Evolutionary conservation across 2,888 invertebrate species (phyloP), one percentile per base, ranked within the genome.

Genomic region (Cancer borealis): DNA sequence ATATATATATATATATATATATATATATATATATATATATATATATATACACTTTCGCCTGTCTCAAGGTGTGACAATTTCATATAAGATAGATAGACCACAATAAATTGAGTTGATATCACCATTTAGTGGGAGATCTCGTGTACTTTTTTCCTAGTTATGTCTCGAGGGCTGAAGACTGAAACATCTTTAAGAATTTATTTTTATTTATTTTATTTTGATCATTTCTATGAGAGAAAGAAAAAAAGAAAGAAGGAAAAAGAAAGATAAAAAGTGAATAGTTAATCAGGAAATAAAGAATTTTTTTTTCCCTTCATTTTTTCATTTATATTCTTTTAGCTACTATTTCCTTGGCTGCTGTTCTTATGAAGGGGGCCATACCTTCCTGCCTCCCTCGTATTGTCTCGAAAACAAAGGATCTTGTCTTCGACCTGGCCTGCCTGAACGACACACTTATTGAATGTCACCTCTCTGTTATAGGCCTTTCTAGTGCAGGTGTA

Each of bases 321-420:
- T 39, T 39, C 6, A 10, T 14, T 30, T 84, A 14, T 10, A 39
- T 84, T 39, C 84, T n/a, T 39, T 39, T 39, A 30, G 10, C 39
- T 12, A 4, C 84, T n/a, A 3, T 84, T 84, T 39, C 14, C 73
- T 26, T 30, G 39, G 12, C 84, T 84, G 84, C 84, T 5, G 26
- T 21, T 17, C 60, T 60, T 21, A 60, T 60, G 60, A 60, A 60
- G 60, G 60, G 60, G 3, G 73, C 73, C 73, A 26, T 73, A 73
- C 73, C 26, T 73, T 26, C 73, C 73, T 26, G 73, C 73, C 66
- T 73, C 66, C n/a, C n/a, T 73, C 39, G 84, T 14, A 84, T 84
- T 84, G 84, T 84, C 84, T 84, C 39, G 39, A 30, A 17, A 39
- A 84, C 84, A 84, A 84, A 84, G 39, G 84, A 39, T 39, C 84